phyloP scores from a whole-genome alignment of 1,140 invertebrate genomes.

The Galendromus occidentalis region DNA sequence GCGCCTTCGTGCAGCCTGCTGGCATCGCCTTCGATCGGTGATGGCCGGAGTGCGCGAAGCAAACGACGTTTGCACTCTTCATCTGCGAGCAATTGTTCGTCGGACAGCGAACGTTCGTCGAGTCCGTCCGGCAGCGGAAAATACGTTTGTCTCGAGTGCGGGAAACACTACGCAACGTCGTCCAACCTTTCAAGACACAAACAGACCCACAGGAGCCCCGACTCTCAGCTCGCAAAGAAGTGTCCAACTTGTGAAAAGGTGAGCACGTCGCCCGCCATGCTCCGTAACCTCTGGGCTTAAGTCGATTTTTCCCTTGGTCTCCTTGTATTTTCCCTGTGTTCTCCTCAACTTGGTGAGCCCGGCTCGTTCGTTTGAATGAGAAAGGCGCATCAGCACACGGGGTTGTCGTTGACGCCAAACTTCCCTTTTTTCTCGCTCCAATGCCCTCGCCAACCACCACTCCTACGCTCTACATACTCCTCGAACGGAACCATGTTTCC shows the following conservation, averaged over 20 bases:
- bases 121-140: slow-evolving; percentile 1
- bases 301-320: too few species aligned
- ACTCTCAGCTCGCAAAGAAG: slow-evolving; percentile 75
- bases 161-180: slow-evolving; percentile 85
- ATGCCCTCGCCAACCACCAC: too few species aligned
- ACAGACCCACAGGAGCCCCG: slow-evolving; percentile 78
- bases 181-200: slow-evolving; percentile 88
- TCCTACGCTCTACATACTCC: too few species aligned
- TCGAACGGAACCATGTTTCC: too few species aligned
- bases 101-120: slow-evolving; percentile 10
- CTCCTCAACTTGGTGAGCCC: too few species aligned
- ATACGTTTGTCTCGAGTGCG: slow-evolving; percentile 85
- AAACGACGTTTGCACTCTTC: slow-evolving; percentile 2
- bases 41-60: slow-evolving; percentile 5
- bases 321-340: too few species aligned
- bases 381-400: too few species aligned
- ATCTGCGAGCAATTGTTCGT: slow-evolving; percentile 1
- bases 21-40: not conserved
- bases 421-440: too few species aligned
- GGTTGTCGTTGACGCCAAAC: too few species aligned
- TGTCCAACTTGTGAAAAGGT: slow-evolving; percentile 73
- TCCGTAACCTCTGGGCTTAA: too few species aligned
- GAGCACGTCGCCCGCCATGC: not conserved
- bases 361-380: too few species aligned
- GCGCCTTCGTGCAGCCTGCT: not conserved